Evolutionary conservation across 1,140 invertebrate species (phyloP), one percentile per base, ranked within the genome.

Genomic region (Agrilus planipennis): DNA sequence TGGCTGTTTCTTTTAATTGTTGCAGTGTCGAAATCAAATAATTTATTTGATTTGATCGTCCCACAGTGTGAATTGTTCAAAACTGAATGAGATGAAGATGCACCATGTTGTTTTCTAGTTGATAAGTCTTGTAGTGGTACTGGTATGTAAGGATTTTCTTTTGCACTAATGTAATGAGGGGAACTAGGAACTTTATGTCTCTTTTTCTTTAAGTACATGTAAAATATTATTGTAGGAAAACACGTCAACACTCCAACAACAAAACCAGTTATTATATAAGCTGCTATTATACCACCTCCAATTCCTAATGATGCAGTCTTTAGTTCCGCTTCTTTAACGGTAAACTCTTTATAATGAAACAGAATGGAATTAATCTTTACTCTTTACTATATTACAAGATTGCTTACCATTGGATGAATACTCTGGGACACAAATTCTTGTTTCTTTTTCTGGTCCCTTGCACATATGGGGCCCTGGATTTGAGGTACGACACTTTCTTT

Each of bases 61-160:
- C 34, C 71, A 70, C 72, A 67, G 7, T 30, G 61, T 59, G 43
- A 58, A 65, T 57, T 65, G 57, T 57, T 67, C 63, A 36, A 50
- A 51, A 50, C 66, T 64, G 62, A 75, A 36, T 36, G 12, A 72
- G 11, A 43, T 41, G 49, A 32, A 39, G 50, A 37, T 15, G 42
- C 25, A 35, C n/a, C 28, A 14, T 20, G 36, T 37, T 7, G 27
- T 32, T 20, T 31, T 34, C 45, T 27, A 66, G 66, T 46, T 68
- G 73, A 1, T 66, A 64, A 57, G 69, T 77, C 64, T 67, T 68
- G 30, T 62, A 67, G 3, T 64, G 73, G 83, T 20, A 88, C 75
- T n/a, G 80, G 77, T 28, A 84, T 81, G 55, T 88, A 87, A 42
- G 81, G 79, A 59, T 87, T 87, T 51, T 81, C 81, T 53, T 83